A percentile compares a stretch with the other conserved stretches of the same genome.
phyloP scores from a whole-genome alignment of 1,140 invertebrate species.

The Nixonia krombeini region DNA sequence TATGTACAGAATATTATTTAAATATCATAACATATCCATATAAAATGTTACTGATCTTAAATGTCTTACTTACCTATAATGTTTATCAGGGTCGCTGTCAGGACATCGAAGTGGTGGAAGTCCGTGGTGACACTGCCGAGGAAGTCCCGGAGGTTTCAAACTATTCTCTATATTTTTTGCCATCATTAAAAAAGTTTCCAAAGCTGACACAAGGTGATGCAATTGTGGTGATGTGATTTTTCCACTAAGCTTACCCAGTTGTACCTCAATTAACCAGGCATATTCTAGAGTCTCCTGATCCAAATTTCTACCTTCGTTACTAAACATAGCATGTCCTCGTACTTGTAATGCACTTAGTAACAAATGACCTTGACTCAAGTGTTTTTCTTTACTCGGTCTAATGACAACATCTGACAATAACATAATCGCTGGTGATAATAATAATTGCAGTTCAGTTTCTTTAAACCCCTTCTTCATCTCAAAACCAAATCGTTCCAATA shows the following conservation, averaged over 20 bases:
- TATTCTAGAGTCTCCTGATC: slow-evolving; percentile 97
- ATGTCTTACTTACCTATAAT: slow-evolving; percentile 77
- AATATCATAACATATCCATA: slow-evolving; percentile 1
- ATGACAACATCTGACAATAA: slow-evolving; percentile 81
- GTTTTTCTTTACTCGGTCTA: slow-evolving; percentile 78
- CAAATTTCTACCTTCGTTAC: slow-evolving; percentile 87
- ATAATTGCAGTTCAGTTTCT: slow-evolving; percentile 91
- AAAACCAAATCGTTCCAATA: slow-evolving; percentile 93
- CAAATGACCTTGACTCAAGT: slow-evolving; percentile 90
- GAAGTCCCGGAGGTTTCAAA: slow-evolving; percentile 80
- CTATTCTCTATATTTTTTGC: slow-evolving; percentile 91
- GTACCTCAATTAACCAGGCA: slow-evolving; percentile 91
- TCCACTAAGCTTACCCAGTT: slow-evolving; percentile 85
- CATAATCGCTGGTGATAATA: slow-evolving; percentile 90
- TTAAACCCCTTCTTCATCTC: slow-evolving; percentile 96
- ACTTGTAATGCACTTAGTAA: slow-evolving; percentile 92
- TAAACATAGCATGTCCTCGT: slow-evolving; percentile 97
- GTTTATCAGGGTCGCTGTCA: slow-evolving; percentile 79
- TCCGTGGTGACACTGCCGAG: slow-evolving; percentile 89
- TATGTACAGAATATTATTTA: slow-evolving; percentile 1
- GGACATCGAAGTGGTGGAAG: slow-evolving; percentile 82
- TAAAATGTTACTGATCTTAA: not conserved
- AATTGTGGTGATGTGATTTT: slow-evolving; percentile 86
- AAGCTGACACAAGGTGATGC: slow-evolving; percentile 86
- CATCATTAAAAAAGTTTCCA: slow-evolving; percentile 91